Evolutionary conservation across 2,888 invertebrate genomes (phyloP).

Genomic region (Parnassius orleans): DNA sequence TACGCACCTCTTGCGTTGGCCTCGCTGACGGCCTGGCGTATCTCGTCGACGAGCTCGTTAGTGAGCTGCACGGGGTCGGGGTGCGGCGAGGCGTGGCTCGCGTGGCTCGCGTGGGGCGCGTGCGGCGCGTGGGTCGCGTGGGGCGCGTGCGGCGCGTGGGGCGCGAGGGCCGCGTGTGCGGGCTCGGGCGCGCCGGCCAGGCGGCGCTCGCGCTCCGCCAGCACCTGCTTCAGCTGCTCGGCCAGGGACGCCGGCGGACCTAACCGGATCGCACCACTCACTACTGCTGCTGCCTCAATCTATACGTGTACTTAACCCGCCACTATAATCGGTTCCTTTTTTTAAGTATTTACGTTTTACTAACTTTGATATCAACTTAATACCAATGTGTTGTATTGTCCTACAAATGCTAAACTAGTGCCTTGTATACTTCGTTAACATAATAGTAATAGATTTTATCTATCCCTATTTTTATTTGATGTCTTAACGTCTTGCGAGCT

Average conservation of each 20-base stretch:
- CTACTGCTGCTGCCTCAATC: conserved; percentile 7
- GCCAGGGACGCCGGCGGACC: conserved; percentile 90
- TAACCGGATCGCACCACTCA: conserved; percentile 35
- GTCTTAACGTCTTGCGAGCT: too few relatives aligned
- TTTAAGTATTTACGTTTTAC: too few relatives aligned
- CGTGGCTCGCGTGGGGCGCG: conserved; percentile 18
- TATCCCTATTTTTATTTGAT: too few relatives aligned
- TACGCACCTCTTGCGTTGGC: conserved; percentile 90
- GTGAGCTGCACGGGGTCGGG: conserved; percentile 86
- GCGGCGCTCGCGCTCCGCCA: conserved; percentile 91
- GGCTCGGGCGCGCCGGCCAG: conserved; percentile 72
- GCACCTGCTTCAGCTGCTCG: conserved; percentile 92
- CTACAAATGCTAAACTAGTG: too few relatives aligned
- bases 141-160: conserved; percentile 26
- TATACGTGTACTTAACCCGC: too few relatives aligned
- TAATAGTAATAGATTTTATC: too few relatives aligned
- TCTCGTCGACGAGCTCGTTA: conserved; percentile 92
- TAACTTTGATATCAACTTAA: too few relatives aligned
- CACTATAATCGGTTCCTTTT: too few relatives aligned
- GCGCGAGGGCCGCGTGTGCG: conserved; percentile 35
- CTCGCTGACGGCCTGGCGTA: conserved; percentile 92
- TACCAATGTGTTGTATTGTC: too few relatives aligned
- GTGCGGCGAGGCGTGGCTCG: conserved; percentile 37
- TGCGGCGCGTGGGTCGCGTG: conserved; percentile 20
- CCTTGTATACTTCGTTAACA: too few relatives aligned